phyloP scores from a whole-genome alignment of 1,140 invertebrate genomes.

The Ips typographus region DNA sequence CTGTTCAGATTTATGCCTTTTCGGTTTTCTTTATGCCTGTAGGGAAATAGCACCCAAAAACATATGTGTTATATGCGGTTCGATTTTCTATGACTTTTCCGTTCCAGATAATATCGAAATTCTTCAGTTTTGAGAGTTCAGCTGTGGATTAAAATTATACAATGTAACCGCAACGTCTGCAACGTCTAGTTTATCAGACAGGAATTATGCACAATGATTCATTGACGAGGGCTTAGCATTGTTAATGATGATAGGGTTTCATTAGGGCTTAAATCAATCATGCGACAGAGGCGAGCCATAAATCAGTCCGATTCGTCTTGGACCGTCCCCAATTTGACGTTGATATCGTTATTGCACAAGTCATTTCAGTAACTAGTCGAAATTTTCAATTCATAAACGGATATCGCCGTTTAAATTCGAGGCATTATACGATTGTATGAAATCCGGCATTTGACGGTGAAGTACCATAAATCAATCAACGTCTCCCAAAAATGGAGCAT shows the following conservation, averaged over 20 bases:
- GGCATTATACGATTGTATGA: slow-evolving; percentile 16
- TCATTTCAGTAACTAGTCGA: neutral
- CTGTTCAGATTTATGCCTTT: slow-evolving; percentile 16
- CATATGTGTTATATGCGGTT: no score
- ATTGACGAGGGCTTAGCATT: neutral
- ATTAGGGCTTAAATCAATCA: slow-evolving; percentile 2
- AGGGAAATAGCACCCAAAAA: no score
- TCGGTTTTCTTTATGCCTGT: neutral
- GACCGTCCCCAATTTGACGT: no score
- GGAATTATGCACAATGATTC: neutral
- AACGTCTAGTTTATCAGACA: no score
- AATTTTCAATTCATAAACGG: neutral
- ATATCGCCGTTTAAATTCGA: no score
- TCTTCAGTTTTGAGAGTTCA: no score
- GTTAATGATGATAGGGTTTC: neutral
- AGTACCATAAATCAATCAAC: slow-evolving; percentile 27
- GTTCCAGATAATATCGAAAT: no score
- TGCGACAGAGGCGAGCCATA: neutral
- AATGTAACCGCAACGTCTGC: no score
- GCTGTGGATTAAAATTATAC: no score
- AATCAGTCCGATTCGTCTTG: neutral
- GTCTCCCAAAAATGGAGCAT: slow-evolving; percentile 24
- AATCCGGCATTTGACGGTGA: slow-evolving; percentile 17
- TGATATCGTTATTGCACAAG: neutral
- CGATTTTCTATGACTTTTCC: no score